Base-by-base conservation (phyloP, 64 coral and sea anemone genomes). In the Platygyra sinensis region DNA sequence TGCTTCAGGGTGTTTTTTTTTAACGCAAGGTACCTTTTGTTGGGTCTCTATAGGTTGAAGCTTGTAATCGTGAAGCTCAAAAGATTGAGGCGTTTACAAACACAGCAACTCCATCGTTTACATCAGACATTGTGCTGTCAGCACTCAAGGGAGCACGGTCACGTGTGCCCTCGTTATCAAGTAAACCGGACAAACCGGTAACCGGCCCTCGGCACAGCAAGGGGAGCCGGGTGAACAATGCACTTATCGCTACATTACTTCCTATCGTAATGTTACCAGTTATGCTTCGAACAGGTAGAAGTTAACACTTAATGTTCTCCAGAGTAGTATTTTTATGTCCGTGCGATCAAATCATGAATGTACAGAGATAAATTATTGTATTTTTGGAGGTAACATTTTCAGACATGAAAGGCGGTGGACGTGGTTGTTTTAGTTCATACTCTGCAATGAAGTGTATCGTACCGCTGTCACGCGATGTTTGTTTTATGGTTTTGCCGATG, bases 1-100 rank as follows among this genome's bases (percentile, higher is more conserved):
- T 57, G 54, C 15, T 57, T 57, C 75, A 77, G 75, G 31, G 49
- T 42, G 5, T 28, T 8, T 24, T 63, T 54, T 57, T 39, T 62
- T 2, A 18, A 82, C n/a, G 49, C 12, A 29, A 13, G 30, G 38
- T 55, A 30, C 7, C 29, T 38, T 79, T 77, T 60, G 69, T 65
- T 31, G 10, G 2, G 19, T 95, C 72, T 71, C 75, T n/a, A 33
- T 83, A 99, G 97, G 90, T 99, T 52, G 86, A 96, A 78, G 79
- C 94, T 78, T 99, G 97, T 60, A 99, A 80, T 55, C 84, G 86
- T 54, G 97, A 99, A 94, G 97, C 97, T 62, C 93, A 94, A 87
- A 95, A 90, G 86, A 95, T 99, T 59, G 91, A 96, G 67, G 94
- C 94, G 24, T 90, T 96, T 6, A 95, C 96, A 39, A 93, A 99